Percentiles rank a stretch among this genome's conserved stretches.
phyloP scores from a whole-genome alignment of 2,113 vertebrate genomes.

The Nothoprocta perdicaria region DNA sequence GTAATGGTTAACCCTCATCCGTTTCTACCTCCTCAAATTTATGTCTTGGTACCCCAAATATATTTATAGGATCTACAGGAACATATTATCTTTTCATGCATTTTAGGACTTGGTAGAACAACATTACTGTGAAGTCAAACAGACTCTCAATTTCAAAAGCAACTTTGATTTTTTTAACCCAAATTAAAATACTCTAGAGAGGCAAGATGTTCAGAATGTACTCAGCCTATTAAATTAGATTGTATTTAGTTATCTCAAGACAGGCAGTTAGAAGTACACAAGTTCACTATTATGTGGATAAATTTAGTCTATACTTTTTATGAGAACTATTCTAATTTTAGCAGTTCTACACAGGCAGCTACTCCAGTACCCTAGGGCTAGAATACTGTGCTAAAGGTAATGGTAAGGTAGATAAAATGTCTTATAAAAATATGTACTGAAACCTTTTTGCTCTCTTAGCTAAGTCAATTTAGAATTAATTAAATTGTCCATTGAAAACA shows the following conservation, averaged over 20 bases:
- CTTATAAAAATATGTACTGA: not conserved
- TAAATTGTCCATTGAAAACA: not conserved
- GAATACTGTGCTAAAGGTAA: not conserved
- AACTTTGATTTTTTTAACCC: not conserved
- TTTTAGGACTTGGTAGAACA: not conserved
- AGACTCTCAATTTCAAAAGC: not conserved
- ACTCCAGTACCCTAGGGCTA: slow-evolving; percentile 2
- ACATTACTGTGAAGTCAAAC: not conserved
- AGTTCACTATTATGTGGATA: not conserved
- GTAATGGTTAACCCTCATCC: not conserved
- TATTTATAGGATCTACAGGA: not conserved
- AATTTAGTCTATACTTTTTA: slow-evolving; percentile 2
- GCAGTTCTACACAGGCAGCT: not conserved
- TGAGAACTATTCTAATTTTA: slow-evolving; percentile 26
- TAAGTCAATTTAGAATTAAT: not conserved
- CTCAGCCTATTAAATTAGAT: not conserved
- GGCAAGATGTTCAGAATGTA: not conserved
- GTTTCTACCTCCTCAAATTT: not conserved
- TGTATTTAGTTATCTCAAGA: not conserved
- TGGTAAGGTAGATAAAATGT: not conserved
- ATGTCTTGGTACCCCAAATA: not conserved
- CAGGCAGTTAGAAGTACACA: not conserved
- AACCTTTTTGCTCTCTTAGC: not conserved
- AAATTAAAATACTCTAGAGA: not conserved
- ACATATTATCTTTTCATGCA: not conserved